Percentiles rank a stretch among this genome's conserved stretches.
Conservation (phyloP, 2,888 invertebrate species). For the Brachyptera risi region DNA sequence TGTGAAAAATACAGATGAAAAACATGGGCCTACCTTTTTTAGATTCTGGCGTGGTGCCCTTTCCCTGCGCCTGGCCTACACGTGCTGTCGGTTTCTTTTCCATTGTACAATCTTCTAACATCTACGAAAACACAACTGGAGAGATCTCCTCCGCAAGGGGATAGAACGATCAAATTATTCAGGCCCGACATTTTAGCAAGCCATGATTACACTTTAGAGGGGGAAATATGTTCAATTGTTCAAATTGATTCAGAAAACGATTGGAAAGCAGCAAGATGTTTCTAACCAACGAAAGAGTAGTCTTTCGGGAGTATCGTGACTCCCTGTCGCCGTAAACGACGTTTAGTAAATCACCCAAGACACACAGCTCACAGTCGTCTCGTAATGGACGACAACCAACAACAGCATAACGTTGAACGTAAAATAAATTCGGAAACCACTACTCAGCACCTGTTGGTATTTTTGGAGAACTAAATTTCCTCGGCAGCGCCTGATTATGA, state of each 20-base stretch:
- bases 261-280: conserved; percentile 16
- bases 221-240: conserved; percentile 8
- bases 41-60: conserved; percentile 66
- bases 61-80: conserved; percentile 63
- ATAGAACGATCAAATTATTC: conserved; percentile 58
- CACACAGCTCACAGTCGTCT: conserved; percentile 63
- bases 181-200: conserved; percentile 75
- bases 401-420: too few species aligned
- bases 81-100: conserved; percentile 72
- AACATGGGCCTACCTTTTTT: conserved; percentile 74
- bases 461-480: too few species aligned
- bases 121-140: conserved; percentile 52
- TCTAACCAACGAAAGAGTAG: conserved; percentile 45
- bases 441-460: too few species aligned
- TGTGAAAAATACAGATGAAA: conserved; percentile 36
- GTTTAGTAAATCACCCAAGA: conserved; percentile 18
- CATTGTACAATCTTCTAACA: conserved; percentile 61
- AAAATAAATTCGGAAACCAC: too few species aligned
- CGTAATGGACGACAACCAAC: conserved; percentile 62
- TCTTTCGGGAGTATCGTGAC: conserved; percentile 53
- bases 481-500: too few species aligned
- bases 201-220: conserved; percentile 51
- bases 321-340: conserved; percentile 37
- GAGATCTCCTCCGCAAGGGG: conserved; percentile 69
- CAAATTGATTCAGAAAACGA: conserved; percentile 15